These are phyloP conservation scores for Drosophila lowei DNA, from an alignment of 1,140 invertebrate species.

Conservation along the genomic window DNA sequence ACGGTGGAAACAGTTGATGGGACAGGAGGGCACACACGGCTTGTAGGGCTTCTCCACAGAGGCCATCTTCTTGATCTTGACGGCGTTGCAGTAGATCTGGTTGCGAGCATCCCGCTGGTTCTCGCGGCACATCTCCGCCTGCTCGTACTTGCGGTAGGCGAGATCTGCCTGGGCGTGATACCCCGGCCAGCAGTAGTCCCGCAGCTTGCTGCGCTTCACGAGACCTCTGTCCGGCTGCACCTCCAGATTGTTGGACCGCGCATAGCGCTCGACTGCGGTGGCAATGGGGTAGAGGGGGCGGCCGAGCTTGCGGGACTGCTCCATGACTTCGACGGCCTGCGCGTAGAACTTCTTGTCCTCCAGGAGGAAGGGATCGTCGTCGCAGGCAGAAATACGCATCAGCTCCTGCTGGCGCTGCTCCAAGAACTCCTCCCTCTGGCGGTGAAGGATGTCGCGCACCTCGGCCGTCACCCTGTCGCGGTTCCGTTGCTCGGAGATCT, in stretches of 20 bases:
- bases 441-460: slow-evolving; percentile 19
- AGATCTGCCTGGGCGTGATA: slow-evolving; percentile 54
- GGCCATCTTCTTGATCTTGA: slow-evolving; percentile 63
- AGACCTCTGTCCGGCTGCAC: slow-evolving; percentile 35
- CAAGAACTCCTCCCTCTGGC: slow-evolving; percentile 48
- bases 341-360: slow-evolving; percentile 60
- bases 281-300: slow-evolving; percentile 54
- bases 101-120: slow-evolving; percentile 33
- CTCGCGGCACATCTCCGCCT: slow-evolving; percentile 47
- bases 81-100: slow-evolving; percentile 44
- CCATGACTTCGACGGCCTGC: slow-evolving; percentile 36
- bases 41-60: slow-evolving; percentile 36
- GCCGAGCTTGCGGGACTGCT: slow-evolving; percentile 41
- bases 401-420: slow-evolving; percentile 31
- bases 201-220: slow-evolving; percentile 25
- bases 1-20: slow-evolving; percentile 44
- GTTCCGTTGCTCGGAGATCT: not conserved
- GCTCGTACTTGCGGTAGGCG: slow-evolving; percentile 63
- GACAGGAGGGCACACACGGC: slow-evolving; percentile 25
- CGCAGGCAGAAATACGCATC: slow-evolving; percentile 47
- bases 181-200: slow-evolving; percentile 64
- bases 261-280: slow-evolving; percentile 42
- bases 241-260: slow-evolving; percentile 46
- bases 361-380: slow-evolving; percentile 49
- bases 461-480: slow-evolving; percentile 14